Conservation (phyloP, 2,797 vertebrate genomes). For the Crocidura indochinensis region DNA sequence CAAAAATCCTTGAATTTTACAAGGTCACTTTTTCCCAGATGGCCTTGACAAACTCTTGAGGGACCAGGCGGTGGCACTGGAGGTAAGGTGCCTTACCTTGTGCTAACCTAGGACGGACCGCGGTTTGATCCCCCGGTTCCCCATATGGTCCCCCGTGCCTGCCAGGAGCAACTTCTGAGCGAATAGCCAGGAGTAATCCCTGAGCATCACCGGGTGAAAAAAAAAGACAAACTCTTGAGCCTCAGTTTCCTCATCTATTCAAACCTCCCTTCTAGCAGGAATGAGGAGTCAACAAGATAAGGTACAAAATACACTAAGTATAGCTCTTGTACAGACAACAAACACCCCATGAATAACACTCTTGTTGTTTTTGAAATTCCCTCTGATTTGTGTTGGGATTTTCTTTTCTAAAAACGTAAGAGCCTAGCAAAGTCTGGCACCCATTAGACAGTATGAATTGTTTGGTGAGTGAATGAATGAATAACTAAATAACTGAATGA, state of each 20-base stretch:
- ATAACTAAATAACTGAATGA: not conserved
- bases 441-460: not conserved
- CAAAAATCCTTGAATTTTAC: not conserved
- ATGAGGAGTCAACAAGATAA: conserved; percentile 50
- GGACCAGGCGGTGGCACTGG: too few relatives aligned
- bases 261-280: not conserved
- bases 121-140: too few relatives aligned
- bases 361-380: conserved; percentile 11
- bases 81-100: too few relatives aligned
- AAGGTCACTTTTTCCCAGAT: conserved; percentile 20
- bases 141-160: too few relatives aligned
- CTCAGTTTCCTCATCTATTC: conserved; percentile 1
- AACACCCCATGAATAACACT: not conserved
- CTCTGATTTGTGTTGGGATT: not conserved
- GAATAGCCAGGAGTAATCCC: too few relatives aligned
- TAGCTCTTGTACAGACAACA: not conserved
- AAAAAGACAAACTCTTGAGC: conserved; percentile 28
- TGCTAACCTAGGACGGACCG: too few relatives aligned
- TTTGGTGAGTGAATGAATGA: not conserved
- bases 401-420: not conserved
- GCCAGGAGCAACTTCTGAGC: too few relatives aligned
- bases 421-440: not conserved
- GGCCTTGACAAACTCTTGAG: not conserved
- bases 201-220: too few relatives aligned
- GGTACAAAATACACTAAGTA: not conserved